Evolutionary conservation across 2,888 invertebrate species (phyloP).

Genomic region (Altica lythri): DNA sequence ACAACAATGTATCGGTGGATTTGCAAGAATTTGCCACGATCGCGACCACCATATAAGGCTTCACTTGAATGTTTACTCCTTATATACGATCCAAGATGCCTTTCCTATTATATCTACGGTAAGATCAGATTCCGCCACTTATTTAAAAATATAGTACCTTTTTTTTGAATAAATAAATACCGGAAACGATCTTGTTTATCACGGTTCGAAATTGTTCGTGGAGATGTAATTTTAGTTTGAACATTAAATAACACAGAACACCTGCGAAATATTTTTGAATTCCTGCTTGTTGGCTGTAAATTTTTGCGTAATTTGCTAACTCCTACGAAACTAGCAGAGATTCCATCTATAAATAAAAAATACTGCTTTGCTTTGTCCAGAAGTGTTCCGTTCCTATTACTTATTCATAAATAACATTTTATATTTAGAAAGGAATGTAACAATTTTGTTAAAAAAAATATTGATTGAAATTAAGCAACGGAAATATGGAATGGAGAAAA

Average conservation of each 20-base stretch:
- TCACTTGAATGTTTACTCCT: too few relatives aligned
- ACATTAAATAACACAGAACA: constrained; percentile 2
- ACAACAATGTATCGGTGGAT: too few relatives aligned
- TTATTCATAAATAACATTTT: too few relatives aligned
- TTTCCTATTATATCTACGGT: too few relatives aligned
- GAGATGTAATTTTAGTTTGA: constrained; percentile 2
- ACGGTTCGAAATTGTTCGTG: constrained; percentile 6
- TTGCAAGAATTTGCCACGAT: too few relatives aligned
- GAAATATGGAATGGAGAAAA: constrained; percentile 39
- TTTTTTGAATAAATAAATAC: neutral
- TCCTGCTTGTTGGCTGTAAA: constrained; percentile 11
- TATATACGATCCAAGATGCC: too few relatives aligned
- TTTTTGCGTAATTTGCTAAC: constrained; percentile 23
- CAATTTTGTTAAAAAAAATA: too few relatives aligned
- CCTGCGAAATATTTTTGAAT: constrained; percentile 13
- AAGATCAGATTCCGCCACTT: too few relatives aligned
- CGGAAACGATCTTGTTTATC: neutral
- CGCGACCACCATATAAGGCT: too few relatives aligned
- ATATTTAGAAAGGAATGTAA: too few relatives aligned
- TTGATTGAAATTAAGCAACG: constrained; percentile 27
- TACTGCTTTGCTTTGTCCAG: constrained; percentile 10
- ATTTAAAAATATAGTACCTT: neutral
- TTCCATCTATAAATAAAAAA: constrained; percentile 18
- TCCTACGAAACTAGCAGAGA: constrained; percentile 19
- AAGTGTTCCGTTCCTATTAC: too few relatives aligned